These are phyloP conservation scores for Drosophila quasianomalipes DNA, from an alignment of 2,888 invertebrate species.

Conservation along the genomic window DNA sequence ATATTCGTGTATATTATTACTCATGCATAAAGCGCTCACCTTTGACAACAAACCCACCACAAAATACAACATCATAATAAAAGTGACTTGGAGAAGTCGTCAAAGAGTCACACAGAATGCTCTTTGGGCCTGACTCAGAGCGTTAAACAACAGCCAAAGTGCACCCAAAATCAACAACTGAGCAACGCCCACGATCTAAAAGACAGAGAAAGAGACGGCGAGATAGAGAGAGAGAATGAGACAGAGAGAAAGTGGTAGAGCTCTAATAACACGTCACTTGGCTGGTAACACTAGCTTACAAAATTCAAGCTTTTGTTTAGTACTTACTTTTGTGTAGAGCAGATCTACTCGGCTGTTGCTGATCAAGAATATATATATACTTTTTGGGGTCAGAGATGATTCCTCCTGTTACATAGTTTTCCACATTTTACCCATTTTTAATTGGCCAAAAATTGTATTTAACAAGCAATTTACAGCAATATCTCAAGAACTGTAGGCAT, in stretches of 20 bases:
- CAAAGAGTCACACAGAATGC: conserved; percentile 36
- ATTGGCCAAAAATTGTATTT: not conserved
- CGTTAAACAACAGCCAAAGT: conserved; percentile 23
- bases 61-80: conserved; percentile 48
- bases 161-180: conserved; percentile 37
- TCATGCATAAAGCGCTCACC: conserved; percentile 68
- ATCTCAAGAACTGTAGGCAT: not conserved
- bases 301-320: not conserved
- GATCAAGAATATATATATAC: not conserved
- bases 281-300: not conserved
- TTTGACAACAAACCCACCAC: conserved; percentile 56
- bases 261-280: not conserved
- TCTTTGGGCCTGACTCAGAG: conserved; percentile 46
- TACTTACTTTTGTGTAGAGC: not conserved
- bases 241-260: not conserved
- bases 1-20: conserved; percentile 61
- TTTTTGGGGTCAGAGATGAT: not conserved
- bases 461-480: not conserved
- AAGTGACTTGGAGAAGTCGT: conserved; percentile 44
- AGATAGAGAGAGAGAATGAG: not conserved
- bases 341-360: not conserved
- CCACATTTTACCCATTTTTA: not conserved
- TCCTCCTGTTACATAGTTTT: not conserved
- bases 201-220: not conserved
- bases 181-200: conserved; percentile 34